Evolutionary conservation across 2,113 vertebrate species (phyloP).

Genomic region (Petromus typicus): DNA sequence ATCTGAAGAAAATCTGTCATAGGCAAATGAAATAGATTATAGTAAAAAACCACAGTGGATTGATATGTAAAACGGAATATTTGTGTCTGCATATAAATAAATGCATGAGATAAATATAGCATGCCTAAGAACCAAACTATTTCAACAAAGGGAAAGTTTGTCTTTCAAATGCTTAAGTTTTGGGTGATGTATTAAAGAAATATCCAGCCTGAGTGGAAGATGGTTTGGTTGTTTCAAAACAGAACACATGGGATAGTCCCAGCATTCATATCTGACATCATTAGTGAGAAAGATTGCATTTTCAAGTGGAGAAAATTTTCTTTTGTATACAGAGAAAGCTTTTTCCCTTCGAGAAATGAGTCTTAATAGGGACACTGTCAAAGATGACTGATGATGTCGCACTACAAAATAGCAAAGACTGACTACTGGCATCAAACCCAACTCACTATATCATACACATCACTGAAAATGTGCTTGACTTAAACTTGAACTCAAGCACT

Average conservation of each 20-base stretch:
- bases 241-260: not conserved
- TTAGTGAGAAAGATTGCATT: not conserved
- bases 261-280: not conserved
- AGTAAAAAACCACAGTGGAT: not conserved
- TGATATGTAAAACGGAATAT: not conserved
- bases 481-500: not conserved
- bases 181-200: not conserved
- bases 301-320: conserved; percentile 30
- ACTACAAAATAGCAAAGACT: not conserved
- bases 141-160: not conserved
- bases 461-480: conserved; percentile 2
- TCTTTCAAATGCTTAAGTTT: not conserved
- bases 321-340: not conserved
- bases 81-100: not conserved
- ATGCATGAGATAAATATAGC: not conserved
- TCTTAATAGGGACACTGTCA: not conserved
- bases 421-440: not conserved
- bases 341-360: not conserved
- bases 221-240: not conserved
- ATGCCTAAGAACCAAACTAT: not conserved
- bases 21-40: conserved; percentile 7
- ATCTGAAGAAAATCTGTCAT: not conserved
- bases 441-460: not conserved
- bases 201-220: not conserved
- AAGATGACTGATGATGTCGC: not conserved